Evolutionary conservation across 1,140 invertebrate species (phyloP).

Genomic region (Ladona fulva): DNA sequence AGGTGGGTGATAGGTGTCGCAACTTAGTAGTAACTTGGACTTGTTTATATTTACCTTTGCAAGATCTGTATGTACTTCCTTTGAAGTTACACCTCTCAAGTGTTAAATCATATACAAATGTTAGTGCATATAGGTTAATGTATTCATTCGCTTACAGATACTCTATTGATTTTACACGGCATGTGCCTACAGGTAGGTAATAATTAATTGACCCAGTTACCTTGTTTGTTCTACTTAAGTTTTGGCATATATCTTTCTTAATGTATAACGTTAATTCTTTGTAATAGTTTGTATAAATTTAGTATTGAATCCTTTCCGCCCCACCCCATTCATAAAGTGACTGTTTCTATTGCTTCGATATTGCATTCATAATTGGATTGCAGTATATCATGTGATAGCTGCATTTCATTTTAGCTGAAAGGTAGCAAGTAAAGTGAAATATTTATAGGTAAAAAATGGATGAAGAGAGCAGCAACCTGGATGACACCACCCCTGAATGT

Average conservation of each 20-base stretch:
- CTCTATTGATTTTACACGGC: background rate
- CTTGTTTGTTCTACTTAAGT: background rate
- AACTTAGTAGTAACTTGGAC: no score
- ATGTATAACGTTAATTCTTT: no score
- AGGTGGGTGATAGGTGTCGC: no score
- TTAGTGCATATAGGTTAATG: no score
- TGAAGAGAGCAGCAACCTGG: background rate
- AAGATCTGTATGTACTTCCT: no score
- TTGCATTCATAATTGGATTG: background rate
- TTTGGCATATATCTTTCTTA: no score
- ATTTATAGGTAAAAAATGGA: background rate
- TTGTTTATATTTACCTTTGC: no score
- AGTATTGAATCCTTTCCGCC: no score
- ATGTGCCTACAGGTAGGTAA: conserved; percentile 4
- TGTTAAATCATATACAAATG: no score
- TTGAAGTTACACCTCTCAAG: no score
- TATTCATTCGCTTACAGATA: background rate
- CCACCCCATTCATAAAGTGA: background rate
- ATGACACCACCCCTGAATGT: background rate
- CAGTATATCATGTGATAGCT: background rate
- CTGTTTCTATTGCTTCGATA: background rate
- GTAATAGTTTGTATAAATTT: no score
- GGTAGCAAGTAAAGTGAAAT: background rate
- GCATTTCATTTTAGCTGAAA: background rate
- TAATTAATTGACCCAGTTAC: background rate